Conservation (phyloP, 2,888 invertebrate species). For the Zeuzera pyrina region DNA sequence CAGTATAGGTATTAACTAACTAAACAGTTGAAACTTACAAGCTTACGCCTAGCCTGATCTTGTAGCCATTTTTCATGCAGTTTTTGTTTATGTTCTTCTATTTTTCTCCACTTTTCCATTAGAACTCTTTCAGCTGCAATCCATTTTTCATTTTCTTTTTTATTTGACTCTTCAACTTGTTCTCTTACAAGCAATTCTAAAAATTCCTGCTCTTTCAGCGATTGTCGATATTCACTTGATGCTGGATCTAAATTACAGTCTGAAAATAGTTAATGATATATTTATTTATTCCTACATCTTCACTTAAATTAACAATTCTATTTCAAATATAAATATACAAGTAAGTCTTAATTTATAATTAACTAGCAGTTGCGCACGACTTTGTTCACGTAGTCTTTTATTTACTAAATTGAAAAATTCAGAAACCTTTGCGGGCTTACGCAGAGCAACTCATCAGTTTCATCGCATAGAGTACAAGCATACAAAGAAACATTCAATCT, state of each 20-base stretch:
- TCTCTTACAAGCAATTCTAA: slow-evolving; percentile 65
- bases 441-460: too few species aligned
- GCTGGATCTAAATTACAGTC: slow-evolving; percentile 12
- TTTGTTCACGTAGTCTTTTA: too few species aligned
- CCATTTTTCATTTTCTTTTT: slow-evolving; percentile 77
- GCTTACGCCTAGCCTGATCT: slow-evolving; percentile 71
- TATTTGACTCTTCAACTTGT: slow-evolving; percentile 68
- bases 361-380: too few species aligned
- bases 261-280: slow-evolving; percentile 17
- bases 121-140: slow-evolving; percentile 76
- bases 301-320: too few species aligned
- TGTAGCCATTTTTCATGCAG: slow-evolving; percentile 72
- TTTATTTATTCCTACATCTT: too few species aligned
- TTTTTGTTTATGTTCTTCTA: slow-evolving; percentile 71
- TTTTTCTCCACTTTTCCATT: slow-evolving; percentile 75
- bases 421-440: too few species aligned
- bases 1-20: too few species aligned
- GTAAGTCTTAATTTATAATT: too few species aligned
- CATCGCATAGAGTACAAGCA: too few species aligned
- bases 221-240: slow-evolving; percentile 61
- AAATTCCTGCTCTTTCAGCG: slow-evolving; percentile 66
- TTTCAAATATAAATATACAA: too few species aligned
- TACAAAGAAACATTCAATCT: too few species aligned
- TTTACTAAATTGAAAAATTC: too few species aligned
- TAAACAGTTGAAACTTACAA: slow-evolving; percentile 48